These are phyloP conservation scores for Pachyuromys duprasi DNA, from an alignment of 2,797 vertebrate genomes.

Conservation along the genomic window DNA sequence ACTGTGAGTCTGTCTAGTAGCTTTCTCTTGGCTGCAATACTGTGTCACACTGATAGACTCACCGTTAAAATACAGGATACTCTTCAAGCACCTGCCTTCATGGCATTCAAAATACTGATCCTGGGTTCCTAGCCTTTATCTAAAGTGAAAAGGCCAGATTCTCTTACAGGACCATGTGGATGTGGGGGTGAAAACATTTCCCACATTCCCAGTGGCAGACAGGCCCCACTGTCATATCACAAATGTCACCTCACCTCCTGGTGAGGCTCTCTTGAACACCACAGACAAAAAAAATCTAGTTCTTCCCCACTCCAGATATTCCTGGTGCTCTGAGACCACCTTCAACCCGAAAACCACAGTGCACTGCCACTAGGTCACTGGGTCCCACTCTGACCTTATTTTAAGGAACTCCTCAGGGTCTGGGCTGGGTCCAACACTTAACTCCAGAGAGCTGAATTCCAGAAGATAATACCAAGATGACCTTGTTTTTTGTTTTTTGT, in stretches of 20 bases:
- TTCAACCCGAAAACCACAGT: background rate
- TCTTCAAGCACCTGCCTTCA: background rate
- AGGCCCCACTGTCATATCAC: background rate
- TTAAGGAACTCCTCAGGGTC: background rate
- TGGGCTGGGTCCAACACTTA: background rate
- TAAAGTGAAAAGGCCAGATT: background rate
- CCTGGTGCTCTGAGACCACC: background rate
- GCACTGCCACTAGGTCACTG: background rate
- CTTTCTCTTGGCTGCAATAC: background rate
- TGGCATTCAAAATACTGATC: background rate
- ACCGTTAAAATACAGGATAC: background rate
- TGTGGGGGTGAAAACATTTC: background rate
- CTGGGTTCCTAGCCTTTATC: background rate
- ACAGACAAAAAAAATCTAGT: background rate
- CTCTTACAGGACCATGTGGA: background rate
- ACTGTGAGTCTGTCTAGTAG: background rate
- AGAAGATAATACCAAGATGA: slow-evolving; percentile 44
- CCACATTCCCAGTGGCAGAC: background rate
- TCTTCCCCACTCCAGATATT: background rate
- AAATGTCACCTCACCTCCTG: background rate
- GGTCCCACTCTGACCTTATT: background rate
- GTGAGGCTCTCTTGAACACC: background rate
- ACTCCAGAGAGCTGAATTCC: slow-evolving; percentile 16
- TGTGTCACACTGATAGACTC: slow-evolving; percentile 28
- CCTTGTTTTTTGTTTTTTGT: slow-evolving; percentile 1